Evolutionary conservation across 2,888 invertebrate species (phyloP).

Genomic region (Rhopalosiphum nymphaeae): DNA sequence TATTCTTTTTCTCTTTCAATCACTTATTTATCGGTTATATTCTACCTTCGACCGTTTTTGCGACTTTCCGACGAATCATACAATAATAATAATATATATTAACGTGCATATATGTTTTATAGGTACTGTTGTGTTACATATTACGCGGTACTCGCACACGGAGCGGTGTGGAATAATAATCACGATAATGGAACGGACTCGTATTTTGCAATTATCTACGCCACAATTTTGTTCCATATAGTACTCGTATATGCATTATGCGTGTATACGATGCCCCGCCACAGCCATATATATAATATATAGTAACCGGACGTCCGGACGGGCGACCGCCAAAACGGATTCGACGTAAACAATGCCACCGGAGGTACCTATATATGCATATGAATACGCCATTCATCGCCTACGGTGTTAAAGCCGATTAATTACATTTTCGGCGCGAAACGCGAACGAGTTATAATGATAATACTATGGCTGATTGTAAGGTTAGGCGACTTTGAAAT

Average conservation of each 20-base stretch:
- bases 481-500: not conserved
- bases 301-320: conserved; percentile 38
- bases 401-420: not conserved
- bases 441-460: not conserved
- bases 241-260: not conserved
- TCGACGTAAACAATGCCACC: conserved; percentile 25
- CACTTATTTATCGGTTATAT: not conserved
- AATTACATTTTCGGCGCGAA: not conserved
- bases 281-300: not conserved
- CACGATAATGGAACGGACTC: conserved; percentile 1
- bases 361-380: not conserved
- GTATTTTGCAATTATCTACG: conserved; percentile 32
- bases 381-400: not conserved
- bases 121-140: not conserved
- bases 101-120: not conserved
- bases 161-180: not conserved
- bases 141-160: not conserved
- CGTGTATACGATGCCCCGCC: not conserved
- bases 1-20: not conserved
- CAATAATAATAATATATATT: not conserved
- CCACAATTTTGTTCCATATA: not conserved
- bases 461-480: not conserved
- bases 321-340: conserved; percentile 18
- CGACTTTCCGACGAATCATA: conserved; percentile 15
- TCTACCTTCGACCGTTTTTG: not conserved